Percentiles rank a stretch among this genome's conserved stretches.
These are phyloP conservation scores for Dexiosoma caninum DNA, from an alignment of 2,888 invertebrate genomes.

Conservation along the genomic window DNA sequence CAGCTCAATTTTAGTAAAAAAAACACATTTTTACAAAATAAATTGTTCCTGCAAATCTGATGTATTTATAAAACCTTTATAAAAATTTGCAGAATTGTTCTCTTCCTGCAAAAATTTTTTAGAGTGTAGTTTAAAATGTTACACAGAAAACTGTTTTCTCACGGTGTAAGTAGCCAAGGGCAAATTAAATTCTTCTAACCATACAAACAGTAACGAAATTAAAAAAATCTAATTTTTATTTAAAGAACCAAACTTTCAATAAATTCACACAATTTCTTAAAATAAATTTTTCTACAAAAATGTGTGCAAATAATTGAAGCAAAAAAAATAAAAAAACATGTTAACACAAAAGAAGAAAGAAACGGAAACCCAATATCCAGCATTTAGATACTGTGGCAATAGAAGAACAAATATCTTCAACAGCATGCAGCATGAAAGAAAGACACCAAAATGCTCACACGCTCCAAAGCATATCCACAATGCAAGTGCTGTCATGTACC, in stretches of 20 bases:
- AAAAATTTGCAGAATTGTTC: too few species aligned
- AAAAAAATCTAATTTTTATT: too few species aligned
- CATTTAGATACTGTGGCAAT: constrained; percentile 11
- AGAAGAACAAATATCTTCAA: constrained; percentile 25
- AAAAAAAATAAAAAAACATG: not conserved
- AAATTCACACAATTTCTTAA: constrained; percentile 37
- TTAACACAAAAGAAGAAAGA: not conserved
- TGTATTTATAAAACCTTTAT: too few species aligned
- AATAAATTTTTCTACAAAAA: not conserved
- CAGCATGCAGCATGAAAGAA: not conserved
- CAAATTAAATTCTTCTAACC: not conserved
- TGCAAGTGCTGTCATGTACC: not conserved
- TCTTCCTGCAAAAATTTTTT: too few species aligned
- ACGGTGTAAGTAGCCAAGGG: not conserved
- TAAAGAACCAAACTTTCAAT: constrained; percentile 21
- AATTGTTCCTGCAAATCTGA: too few species aligned
- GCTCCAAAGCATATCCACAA: not conserved
- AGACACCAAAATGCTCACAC: not conserved
- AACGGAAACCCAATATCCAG: constrained; percentile 36
- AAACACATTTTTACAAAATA: too few species aligned
- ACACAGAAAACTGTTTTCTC: too few species aligned
- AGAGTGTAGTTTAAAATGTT: too few species aligned
- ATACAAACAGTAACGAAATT: not conserved
- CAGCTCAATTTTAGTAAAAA: too few species aligned
- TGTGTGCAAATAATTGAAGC: not conserved